Evolutionary conservation across 1,140 invertebrate genomes (phyloP).

Genomic region (Andrena cerasifolii): DNA sequence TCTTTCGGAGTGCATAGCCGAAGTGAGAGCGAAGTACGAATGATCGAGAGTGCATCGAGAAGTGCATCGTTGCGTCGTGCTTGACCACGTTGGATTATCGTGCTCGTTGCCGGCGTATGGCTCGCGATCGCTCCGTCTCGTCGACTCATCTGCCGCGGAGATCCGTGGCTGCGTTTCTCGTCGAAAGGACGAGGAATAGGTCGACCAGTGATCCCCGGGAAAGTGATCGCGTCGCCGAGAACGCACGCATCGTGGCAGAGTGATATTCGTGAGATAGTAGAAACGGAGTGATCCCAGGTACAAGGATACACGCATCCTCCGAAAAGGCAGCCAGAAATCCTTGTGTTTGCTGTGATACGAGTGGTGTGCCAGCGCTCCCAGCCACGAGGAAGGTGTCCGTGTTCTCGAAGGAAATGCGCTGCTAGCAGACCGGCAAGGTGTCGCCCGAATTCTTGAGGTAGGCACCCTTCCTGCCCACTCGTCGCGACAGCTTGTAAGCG

Average conservation of each 20-base stretch:
- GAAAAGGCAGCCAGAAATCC: too few relatives aligned
- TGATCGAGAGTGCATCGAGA: not conserved
- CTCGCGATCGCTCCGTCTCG: constrained; percentile 5
- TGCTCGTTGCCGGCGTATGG: constrained; percentile 31
- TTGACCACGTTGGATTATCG: not conserved
- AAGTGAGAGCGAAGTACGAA: not conserved
- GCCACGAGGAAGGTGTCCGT: constrained; percentile 13
- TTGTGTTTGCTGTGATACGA: constrained; percentile 1
- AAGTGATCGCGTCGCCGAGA: not conserved
- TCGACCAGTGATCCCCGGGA: not conserved
- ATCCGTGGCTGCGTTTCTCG: not conserved
- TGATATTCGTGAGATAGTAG: not conserved
- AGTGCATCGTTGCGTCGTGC: not conserved
- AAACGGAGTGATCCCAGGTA: not conserved
- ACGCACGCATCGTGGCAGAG: not conserved
- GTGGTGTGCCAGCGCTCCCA: not conserved
- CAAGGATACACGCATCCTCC: not conserved
- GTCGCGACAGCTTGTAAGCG: too few relatives aligned
- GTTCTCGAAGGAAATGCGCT: constrained; percentile 60
- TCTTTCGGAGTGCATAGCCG: not conserved
- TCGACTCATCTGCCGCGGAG: not conserved
- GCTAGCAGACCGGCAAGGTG: constrained; percentile 69
- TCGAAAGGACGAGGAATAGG: not conserved
- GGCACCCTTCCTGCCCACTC: not conserved
- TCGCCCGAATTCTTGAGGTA: constrained; percentile 75